These are phyloP conservation scores for Mythimna loreyi DNA, from an alignment of 2,888 invertebrate genomes.

Conservation along the genomic window DNA sequence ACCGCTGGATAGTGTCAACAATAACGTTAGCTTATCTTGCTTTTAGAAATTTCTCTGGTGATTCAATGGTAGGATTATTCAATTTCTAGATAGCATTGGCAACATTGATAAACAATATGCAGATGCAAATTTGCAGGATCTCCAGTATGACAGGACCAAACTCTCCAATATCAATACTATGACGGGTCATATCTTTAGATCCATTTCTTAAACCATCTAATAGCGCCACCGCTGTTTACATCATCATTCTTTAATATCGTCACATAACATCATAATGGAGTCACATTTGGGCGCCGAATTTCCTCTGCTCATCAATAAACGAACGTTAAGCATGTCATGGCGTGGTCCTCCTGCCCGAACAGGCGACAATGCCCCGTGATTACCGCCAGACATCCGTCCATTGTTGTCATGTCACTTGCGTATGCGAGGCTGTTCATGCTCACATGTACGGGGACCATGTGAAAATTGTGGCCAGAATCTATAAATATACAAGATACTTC, in stretches of 20 bases:
- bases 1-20: slow-evolving; percentile 47
- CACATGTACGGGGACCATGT: slow-evolving; percentile 28
- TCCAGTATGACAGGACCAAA: neutral
- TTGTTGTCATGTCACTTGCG: slow-evolving; percentile 69
- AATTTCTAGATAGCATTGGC: slow-evolving; percentile 1
- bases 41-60: slow-evolving; percentile 20
- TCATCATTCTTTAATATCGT: neutral
- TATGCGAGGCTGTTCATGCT: slow-evolving; percentile 51
- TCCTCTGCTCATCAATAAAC: slow-evolving; percentile 46
- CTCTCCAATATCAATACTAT: neutral
- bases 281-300: slow-evolving; percentile 55
- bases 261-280: slow-evolving; percentile 25
- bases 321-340: slow-evolving; percentile 42
- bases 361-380: slow-evolving; percentile 67
- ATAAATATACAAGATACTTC: neutral
- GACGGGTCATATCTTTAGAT: neutral
- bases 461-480: slow-evolving; percentile 36
- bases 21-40: slow-evolving; percentile 46
- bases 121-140: neutral
- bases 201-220: neutral
- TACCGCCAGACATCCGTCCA: slow-evolving; percentile 79
- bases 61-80: slow-evolving; percentile 16
- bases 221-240: slow-evolving; percentile 2
- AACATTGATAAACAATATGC: neutral
- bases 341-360: slow-evolving; percentile 43